Base-by-base conservation (phyloP, 1,140 invertebrate species). In the Zaprionus lachaisei region DNA sequence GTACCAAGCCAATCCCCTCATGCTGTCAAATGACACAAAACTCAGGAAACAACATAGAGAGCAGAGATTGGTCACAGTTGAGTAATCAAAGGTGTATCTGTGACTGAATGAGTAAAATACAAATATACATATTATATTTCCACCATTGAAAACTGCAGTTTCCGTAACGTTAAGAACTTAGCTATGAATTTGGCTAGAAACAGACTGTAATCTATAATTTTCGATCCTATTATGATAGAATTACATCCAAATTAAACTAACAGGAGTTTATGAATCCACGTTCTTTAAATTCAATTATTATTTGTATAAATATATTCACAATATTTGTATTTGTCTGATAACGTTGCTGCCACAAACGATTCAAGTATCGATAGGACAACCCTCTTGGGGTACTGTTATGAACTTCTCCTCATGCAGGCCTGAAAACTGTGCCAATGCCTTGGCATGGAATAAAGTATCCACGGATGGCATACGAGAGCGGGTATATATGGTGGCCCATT, bases 401-500 rank as follows among this genome's bases (percentile, higher is more conserved):
- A 83, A 26, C 11, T 57, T 28, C 1, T 20, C 15, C n/a, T 76
- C 0, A 1, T 22, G 0, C 9, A 83, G 34, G 12, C 72, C 72
- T 6, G 41, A 55, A 0, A 0, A 1, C 2, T 17, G 7, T 2
- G 76, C 80, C 34, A 17, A 5, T 0, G 9, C 4, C 22, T 68
- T 44, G 5, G 72, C 80, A 0, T 6, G 20, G n/a, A 12, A 31
- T 1, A 79, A 0, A 3, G 37, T 1, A 3, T 64, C 12, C 5
- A 62, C 0, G 0, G 0, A 0, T 1, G 81, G 72, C 4, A 70
- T 1, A 0, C 68, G 68, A 1, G 31, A 0, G 1, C 81, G 68
- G 1, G 64, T 69, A 12, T 77, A 17, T 22, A 84, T 65, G 1
- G 14, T 15, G 9, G 51, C 73, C 62, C 60, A 84, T 24, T 77